A percentile compares a stretch with the other conserved stretches of the same genome.
Conservation (phyloP, 2,113 vertebrate species). For the Gallinago paraguaiae region DNA sequence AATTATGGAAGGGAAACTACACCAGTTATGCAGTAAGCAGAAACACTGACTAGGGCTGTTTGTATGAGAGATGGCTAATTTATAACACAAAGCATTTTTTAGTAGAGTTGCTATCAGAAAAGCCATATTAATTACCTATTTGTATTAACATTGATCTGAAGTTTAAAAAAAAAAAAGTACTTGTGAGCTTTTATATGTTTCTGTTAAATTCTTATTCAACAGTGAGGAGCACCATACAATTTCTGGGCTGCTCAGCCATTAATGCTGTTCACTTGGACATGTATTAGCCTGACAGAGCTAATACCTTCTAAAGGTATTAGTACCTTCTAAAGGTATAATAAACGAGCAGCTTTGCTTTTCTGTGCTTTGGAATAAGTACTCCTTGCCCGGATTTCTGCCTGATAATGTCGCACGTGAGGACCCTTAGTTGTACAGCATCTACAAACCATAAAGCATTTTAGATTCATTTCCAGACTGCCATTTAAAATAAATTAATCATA, state of each 20-base stretch:
- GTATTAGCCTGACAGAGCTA: not conserved
- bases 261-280: not conserved
- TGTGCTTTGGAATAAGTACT: not conserved
- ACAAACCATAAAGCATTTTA: not conserved
- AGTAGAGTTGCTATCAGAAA: not conserved
- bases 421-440: not conserved
- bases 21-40: not conserved
- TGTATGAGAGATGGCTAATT: not conserved
- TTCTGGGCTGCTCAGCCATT: constrained; percentile 8
- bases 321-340: not conserved
- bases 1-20: not conserved
- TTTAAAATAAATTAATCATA: not conserved
- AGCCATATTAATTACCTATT: not conserved
- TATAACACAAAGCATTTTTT: not conserved
- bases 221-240: not conserved
- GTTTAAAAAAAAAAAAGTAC: not conserved
- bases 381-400: not conserved
- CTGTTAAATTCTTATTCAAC: not conserved
- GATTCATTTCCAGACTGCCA: not conserved
- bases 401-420: not conserved
- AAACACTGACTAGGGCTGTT: not conserved
- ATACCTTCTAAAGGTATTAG: not conserved
- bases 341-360: constrained; percentile 5
- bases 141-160: not conserved
- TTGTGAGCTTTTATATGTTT: not conserved